These are phyloP conservation scores for Melanaphis sacchari DNA, from an alignment of 1,140 invertebrate species.

Conservation along the genomic window DNA sequence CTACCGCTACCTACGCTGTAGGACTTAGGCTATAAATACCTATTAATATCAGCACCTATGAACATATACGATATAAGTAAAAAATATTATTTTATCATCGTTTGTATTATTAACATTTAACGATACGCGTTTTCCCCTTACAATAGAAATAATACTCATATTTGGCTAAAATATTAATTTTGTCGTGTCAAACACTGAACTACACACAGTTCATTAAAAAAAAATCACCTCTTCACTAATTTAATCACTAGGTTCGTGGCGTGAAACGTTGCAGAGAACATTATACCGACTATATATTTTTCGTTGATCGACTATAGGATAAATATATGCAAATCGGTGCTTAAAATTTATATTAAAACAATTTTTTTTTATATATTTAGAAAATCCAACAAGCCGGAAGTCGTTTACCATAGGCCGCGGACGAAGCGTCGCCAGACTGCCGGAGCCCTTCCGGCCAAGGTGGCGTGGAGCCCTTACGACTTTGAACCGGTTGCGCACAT, in stretches of 20 bases:
- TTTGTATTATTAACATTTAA: not conserved
- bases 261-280: not conserved
- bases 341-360: not conserved
- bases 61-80: not conserved
- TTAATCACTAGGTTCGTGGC: not conserved
- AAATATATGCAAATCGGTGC: not conserved
- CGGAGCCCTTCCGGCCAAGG: not conserved
- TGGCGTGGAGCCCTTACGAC: constrained; percentile 47
- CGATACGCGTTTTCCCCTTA: too few species aligned
- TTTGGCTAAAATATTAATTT: too few species aligned
- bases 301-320: too few species aligned
- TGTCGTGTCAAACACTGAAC: too few species aligned
- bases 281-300: not conserved
- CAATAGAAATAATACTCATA: too few species aligned
- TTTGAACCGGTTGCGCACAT: constrained; percentile 28
- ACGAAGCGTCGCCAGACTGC: constrained; percentile 44
- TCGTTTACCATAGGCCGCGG: constrained; percentile 7
- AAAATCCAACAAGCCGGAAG: not conserved
- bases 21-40: not conserved
- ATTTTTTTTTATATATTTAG: not conserved
- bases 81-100: not conserved
- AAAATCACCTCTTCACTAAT: not conserved
- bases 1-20: not conserved
- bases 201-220: not conserved
- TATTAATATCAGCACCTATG: too few species aligned